These are phyloP conservation scores for Ophiodon elongatus DNA, from an alignment of 2,113 vertebrate genomes.

Conservation along the genomic window DNA sequence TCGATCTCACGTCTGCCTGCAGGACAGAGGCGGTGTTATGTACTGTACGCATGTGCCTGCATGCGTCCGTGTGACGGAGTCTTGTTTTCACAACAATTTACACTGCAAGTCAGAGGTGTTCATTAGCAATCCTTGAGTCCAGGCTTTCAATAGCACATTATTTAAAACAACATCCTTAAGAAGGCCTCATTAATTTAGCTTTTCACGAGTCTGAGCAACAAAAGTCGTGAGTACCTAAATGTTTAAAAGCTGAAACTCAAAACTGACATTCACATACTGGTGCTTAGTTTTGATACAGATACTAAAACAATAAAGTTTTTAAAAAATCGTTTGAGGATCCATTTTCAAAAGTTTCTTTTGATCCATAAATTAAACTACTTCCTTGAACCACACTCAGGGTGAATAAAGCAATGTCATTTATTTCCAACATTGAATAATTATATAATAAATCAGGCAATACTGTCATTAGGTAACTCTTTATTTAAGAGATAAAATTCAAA, in stretches of 20 bases:
- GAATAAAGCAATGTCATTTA: no score
- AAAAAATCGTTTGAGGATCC: no score
- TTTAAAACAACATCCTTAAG: background rate
- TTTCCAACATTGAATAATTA: no score
- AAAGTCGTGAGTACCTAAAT: background rate
- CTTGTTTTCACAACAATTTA: conserved; percentile 5
- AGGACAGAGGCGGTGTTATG: background rate
- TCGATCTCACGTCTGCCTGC: background rate
- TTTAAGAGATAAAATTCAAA: no score
- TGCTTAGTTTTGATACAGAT: background rate
- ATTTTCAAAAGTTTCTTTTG: no score
- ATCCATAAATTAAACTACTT: background rate
- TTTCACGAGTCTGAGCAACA: background rate
- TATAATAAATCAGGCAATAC: no score
- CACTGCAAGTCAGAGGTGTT: background rate
- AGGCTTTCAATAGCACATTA: background rate
- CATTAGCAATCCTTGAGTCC: background rate
- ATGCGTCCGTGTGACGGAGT: background rate
- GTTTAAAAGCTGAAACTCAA: no score
- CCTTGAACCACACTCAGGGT: no score
- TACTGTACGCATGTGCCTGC: background rate
- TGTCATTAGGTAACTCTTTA: no score
- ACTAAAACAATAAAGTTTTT: background rate
- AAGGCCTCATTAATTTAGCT: background rate
- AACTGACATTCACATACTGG: no score